Conservation (phyloP, 2,888 invertebrate genomes). For the Xylota segnis region DNA sequence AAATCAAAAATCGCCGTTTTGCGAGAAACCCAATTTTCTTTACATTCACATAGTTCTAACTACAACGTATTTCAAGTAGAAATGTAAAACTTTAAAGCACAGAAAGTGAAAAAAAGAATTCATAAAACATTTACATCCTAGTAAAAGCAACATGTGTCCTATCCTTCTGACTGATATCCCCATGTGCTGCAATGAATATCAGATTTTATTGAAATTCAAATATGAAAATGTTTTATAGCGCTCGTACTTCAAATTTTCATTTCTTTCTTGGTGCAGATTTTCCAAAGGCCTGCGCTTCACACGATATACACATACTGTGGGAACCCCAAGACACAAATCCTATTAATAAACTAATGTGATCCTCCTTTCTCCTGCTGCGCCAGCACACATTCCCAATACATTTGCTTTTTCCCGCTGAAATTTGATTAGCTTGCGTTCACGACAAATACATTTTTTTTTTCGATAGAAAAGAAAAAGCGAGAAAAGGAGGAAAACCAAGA, state of each 20-base stretch:
- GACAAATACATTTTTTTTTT: slow-evolving; percentile 1
- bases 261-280: neutral
- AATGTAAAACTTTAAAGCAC: too few relatives aligned
- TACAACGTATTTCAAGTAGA: too few relatives aligned
- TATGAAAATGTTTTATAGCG: neutral
- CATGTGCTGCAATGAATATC: slow-evolving; percentile 2
- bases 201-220: slow-evolving; percentile 2
- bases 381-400: slow-evolving; percentile 4
- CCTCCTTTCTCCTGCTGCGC: neutral
- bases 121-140: neutral
- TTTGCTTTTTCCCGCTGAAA: slow-evolving; percentile 39
- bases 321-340: slow-evolving; percentile 6
- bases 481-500: neutral
- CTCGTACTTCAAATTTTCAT: neutral
- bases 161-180: neutral
- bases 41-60: too few relatives aligned
- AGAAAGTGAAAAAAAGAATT: too few relatives aligned
- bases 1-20: too few relatives aligned
- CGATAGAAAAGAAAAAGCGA: neutral
- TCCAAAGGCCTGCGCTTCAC: neutral
- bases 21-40: too few relatives aligned
- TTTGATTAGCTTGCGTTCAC: slow-evolving; percentile 34
- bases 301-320: neutral
- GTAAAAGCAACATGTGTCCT: neutral
- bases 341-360: slow-evolving; percentile 37